Evolutionary conservation across 2,888 invertebrate genomes (phyloP), one percentile per base, ranked within the genome.

Genomic region (Caenorhabditis panamensis): DNA sequence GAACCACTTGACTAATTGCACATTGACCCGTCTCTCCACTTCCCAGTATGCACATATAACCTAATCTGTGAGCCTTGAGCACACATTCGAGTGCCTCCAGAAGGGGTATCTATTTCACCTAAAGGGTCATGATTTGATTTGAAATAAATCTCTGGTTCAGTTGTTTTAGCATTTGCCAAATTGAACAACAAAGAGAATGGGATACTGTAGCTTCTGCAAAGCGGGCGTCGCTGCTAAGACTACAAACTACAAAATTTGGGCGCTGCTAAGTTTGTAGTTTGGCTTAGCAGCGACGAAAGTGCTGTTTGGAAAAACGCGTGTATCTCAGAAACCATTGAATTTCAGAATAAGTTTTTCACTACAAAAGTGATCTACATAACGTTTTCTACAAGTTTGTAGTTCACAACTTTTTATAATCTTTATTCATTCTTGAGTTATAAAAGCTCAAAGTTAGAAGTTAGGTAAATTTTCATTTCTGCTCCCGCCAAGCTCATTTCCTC

Each of bases 1-100:
- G 26, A 64, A 64, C 63, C 72, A 72, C 64, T 72, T 72, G 64
- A 72, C 72, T 72, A 72, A 72, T 72, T 72, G 72, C 63, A 37
- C 49, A 36, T 72, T 72, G 72, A 72, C 72, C 72, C 64, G 13
- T 22, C 2, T n/a, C 22, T 13, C 44, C 18, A 13, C 47, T 24
- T 13, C 28, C 54, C 41, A 28, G 37, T 44, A 49, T 68, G 59
- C 44, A 37, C 56, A 56, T 49, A 72, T 64, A 72, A 63, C 36
- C 72, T 64, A 71, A 71, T 71, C 71, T 71, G 37, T 26, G 62
- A 51, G 37, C 13, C 20, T 6, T 28, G 58, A 61, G 62, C 71
- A 69, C 61, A 69, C 61, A 69, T 51, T 69, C 18, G 47, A 47
- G 47, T 47, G 47, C 18, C n/a, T 47, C 18, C 18, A 47, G 53